Percentiles rank a stretch among this genome's conserved stretches.
Conservation (phyloP, 2,113 vertebrate species). For the Mellivora capensis region DNA sequence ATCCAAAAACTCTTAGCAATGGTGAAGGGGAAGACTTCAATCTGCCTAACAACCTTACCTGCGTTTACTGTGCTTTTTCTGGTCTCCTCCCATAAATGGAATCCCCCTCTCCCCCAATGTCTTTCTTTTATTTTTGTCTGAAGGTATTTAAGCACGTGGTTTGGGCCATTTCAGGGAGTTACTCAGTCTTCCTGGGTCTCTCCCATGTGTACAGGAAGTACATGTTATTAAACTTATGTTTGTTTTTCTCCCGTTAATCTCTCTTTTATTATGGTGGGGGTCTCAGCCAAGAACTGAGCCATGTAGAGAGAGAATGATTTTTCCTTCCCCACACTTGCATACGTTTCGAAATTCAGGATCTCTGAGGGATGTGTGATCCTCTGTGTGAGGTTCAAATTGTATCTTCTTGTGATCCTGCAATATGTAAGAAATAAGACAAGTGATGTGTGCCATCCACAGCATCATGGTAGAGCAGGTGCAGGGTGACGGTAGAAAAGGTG, state of each 20-base stretch:
- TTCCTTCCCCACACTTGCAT: not conserved
- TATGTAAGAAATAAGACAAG: constrained; percentile 1
- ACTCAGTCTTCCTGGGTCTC: not conserved
- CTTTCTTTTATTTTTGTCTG: not conserved
- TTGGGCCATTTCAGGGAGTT: not conserved
- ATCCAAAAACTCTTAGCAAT: not conserved
- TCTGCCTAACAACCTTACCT: not conserved
- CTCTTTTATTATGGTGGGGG: not conserved
- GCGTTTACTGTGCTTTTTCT: not conserved
- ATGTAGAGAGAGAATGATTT: not conserved
- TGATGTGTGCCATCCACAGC: not conserved
- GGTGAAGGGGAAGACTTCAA: not conserved
- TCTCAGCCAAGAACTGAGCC: not conserved
- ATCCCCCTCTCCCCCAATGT: not conserved
- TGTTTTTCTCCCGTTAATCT: not conserved
- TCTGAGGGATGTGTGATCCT: not conserved
- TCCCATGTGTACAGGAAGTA: not conserved
- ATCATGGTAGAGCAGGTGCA: not conserved
- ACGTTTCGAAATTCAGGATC: not conserved
- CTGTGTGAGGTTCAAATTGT: not conserved
- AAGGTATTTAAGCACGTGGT: not conserved
- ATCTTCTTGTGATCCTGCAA: not conserved
- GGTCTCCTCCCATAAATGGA: not conserved
- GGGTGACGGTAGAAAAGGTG: not conserved
- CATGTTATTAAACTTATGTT: not conserved